A percentile compares a stretch with the other conserved stretches of the same genome.
These are phyloP conservation scores for Uropsilus gracilis DNA, from an alignment of 2,113 vertebrate genomes.

Conservation along the genomic window DNA sequence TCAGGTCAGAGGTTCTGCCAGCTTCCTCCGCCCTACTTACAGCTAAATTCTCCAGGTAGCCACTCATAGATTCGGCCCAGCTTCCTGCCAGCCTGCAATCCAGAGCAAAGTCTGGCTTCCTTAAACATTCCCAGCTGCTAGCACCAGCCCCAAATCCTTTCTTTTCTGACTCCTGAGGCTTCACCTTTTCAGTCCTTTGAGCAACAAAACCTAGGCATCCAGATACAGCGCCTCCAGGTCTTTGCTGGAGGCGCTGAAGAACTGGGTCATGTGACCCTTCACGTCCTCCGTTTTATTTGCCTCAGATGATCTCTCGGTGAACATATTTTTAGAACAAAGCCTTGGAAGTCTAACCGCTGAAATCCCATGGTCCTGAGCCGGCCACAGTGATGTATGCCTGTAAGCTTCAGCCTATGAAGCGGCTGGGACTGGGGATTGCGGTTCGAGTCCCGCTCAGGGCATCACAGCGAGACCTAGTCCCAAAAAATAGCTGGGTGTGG, in stretches of 20 bases:
- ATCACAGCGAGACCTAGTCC: no score
- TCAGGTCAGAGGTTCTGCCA: no score
- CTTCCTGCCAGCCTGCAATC: neutral
- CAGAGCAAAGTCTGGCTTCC: neutral
- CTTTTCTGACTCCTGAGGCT: neutral
- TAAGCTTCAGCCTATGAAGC: no score
- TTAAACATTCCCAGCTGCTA: neutral
- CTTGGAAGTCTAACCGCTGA: conserved; percentile 1
- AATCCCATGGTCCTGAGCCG: neutral
- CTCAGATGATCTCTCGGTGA: neutral
- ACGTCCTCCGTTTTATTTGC: neutral
- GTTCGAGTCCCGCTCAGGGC: no score
- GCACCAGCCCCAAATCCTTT: neutral
- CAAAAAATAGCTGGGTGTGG: no score
- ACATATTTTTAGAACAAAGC: neutral
- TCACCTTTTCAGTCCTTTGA: neutral
- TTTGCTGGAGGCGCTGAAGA: neutral
- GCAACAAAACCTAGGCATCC: neutral
- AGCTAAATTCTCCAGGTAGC: no score
- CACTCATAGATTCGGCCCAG: neutral
- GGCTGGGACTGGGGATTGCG: no score
- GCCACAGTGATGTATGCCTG: no score
- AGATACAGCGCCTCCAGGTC: fast-evolving
- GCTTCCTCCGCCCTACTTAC: neutral
- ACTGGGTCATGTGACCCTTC: neutral